These are phyloP conservation scores for Noctilio leporinus DNA, from an alignment of 2,113 vertebrate genomes.

Conservation along the genomic window DNA sequence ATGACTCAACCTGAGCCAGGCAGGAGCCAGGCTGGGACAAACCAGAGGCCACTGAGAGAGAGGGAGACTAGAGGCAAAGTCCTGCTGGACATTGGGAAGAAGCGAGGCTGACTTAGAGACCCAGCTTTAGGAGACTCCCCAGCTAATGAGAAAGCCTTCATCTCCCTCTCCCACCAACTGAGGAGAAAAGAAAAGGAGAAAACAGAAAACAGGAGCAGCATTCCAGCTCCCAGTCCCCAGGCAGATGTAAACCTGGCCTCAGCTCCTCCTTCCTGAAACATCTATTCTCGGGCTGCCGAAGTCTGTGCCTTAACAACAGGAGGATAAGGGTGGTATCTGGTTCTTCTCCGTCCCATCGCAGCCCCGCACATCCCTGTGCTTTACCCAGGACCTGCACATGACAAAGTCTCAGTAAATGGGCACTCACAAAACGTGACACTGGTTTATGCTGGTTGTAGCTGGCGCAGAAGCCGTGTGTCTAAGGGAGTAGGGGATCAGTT, in stretches of 20 bases:
- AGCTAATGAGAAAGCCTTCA: background rate
- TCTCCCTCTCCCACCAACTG: background rate
- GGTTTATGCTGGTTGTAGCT: background rate
- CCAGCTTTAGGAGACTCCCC: background rate
- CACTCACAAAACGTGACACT: background rate
- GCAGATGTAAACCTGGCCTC: background rate
- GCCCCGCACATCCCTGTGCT: too few relatives aligned
- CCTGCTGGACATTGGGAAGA: background rate
- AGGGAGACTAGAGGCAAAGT: background rate
- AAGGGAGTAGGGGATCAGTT: background rate
- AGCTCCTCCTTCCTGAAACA: background rate
- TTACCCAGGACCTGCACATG: background rate
- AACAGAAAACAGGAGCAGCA: slow-evolving; percentile 5
- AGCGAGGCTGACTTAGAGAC: background rate
- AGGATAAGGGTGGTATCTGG: background rate
- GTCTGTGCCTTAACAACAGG: background rate
- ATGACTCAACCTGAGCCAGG: background rate
- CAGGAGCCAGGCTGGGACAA: background rate
- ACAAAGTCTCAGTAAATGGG: background rate
- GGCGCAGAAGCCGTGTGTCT: background rate
- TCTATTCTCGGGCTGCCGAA: background rate
- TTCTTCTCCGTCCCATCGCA: background rate
- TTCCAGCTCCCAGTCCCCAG: background rate
- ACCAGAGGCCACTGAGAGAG: background rate
- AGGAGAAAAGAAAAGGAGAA: slow-evolving; percentile 9